These are phyloP conservation scores for Drosophila lacteicornis DNA, from an alignment of 1,140 invertebrate genomes.

Conservation along the genomic window DNA sequence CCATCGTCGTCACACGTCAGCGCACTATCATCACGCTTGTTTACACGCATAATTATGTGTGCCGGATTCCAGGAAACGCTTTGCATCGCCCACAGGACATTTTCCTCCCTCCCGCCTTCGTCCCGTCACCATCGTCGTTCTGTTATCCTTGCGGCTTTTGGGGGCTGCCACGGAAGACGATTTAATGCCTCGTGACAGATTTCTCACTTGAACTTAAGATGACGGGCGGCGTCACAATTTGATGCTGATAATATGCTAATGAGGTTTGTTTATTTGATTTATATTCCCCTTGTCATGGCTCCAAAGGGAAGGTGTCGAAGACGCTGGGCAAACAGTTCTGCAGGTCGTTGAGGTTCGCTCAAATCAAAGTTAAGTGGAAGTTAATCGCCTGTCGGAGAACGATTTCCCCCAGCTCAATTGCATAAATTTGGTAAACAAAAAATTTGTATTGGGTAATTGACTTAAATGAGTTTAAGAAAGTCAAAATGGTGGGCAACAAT, in stretches of 20 bases:
- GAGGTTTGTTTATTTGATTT: constrained; percentile 82
- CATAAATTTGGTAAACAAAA: constrained; percentile 1
- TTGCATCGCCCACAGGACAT: constrained; percentile 11
- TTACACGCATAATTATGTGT: constrained; percentile 82
- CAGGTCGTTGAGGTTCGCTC: constrained; percentile 15
- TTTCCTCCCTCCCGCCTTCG: not conserved
- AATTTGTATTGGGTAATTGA: not conserved
- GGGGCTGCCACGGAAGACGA: constrained; percentile 55
- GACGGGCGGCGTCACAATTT: constrained; percentile 70
- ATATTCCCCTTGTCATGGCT: constrained; percentile 63
- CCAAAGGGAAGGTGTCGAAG: constrained; percentile 36
- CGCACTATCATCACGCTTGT: constrained; percentile 81
- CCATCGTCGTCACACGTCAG: constrained; percentile 67
- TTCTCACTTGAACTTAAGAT: constrained; percentile 73
- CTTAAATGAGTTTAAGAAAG: not conserved
- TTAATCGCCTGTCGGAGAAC: constrained; percentile 32
- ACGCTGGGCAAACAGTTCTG: constrained; percentile 12
- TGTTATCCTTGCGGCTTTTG: constrained; percentile 60
- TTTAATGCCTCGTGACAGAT: constrained; percentile 83
- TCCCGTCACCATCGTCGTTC: constrained; percentile 8
- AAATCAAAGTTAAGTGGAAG: constrained; percentile 46
- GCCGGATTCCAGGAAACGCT: constrained; percentile 64
- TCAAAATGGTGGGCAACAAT: no score
- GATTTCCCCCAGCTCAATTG: constrained; percentile 12
- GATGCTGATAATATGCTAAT: constrained; percentile 81